Percentiles rank a stretch among this genome's conserved stretches.
These are phyloP conservation scores for Anastrepha obliqua DNA, from an alignment of 1,140 invertebrate genomes.

Conservation along the genomic window DNA sequence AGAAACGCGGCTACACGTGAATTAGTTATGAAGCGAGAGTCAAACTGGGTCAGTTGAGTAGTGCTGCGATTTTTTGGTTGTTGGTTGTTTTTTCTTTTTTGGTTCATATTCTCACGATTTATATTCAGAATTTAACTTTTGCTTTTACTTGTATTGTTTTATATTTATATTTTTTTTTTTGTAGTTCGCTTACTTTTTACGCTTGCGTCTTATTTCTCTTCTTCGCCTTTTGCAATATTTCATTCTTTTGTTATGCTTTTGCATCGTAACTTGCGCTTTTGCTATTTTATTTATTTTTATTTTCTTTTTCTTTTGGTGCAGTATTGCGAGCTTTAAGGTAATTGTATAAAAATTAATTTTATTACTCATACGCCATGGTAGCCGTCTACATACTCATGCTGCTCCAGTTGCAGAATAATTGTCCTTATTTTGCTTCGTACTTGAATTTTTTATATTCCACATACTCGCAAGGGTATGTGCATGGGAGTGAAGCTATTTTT, in stretches of 20 bases:
- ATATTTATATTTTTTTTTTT: not conserved
- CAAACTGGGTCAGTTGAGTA: conserved; percentile 68
- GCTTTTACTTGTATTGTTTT: not conserved
- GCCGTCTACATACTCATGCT: not conserved
- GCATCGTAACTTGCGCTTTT: not conserved
- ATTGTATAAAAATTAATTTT: not conserved
- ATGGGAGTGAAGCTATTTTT: not conserved
- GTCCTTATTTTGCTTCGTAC: not conserved
- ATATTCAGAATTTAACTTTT: not conserved
- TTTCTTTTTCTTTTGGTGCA: not conserved
- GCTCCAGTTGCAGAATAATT: too few species aligned
- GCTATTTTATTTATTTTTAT: not conserved
- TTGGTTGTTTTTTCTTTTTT: not conserved
- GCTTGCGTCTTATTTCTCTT: not conserved
- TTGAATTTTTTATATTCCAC: not conserved
- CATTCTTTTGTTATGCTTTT: not conserved
- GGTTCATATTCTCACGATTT: not conserved
- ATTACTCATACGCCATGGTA: conserved; percentile 40
- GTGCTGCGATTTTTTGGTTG: not conserved
- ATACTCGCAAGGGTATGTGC: not conserved
- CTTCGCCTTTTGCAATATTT: not conserved
- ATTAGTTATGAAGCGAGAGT: conserved; percentile 73
- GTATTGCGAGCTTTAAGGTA: not conserved
- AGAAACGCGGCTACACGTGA: conserved; percentile 62
- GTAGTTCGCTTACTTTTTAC: not conserved